Conservation (phyloP, 1,140 invertebrate species). For the Drosophila elegans region DNA sequence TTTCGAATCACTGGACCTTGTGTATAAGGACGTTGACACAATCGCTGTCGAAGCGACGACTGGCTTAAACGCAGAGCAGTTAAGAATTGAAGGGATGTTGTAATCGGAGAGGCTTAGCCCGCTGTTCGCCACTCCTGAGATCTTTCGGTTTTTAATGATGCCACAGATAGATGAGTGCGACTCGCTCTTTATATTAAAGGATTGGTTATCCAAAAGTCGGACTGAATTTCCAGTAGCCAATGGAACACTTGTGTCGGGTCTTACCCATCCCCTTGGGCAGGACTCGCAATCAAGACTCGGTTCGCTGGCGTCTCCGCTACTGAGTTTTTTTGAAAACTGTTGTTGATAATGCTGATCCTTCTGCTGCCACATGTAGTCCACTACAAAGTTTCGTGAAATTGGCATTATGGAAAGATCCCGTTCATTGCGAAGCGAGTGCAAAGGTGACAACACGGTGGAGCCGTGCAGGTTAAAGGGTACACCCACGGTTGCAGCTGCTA, state of each 20-base stretch:
- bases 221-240: slow-evolving; percentile 11
- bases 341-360: slow-evolving; percentile 84
- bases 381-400: slow-evolving; percentile 87
- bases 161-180: slow-evolving; percentile 12
- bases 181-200: slow-evolving; percentile 50
- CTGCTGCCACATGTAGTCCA: slow-evolving; percentile 89
- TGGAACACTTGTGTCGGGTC: slow-evolving; percentile 58
- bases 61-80: slow-evolving; percentile 88
- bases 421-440: slow-evolving; percentile 61
- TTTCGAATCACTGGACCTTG: slow-evolving; percentile 57
- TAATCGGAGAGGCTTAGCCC: slow-evolving; percentile 38
- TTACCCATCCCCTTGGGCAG: slow-evolving; percentile 87
- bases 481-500: slow-evolving; percentile 81
- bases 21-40: slow-evolving; percentile 62
- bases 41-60: slow-evolving; percentile 84
- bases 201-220: slow-evolving; percentile 7
- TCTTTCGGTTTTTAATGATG: slow-evolving; percentile 21
- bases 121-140: slow-evolving; percentile 9
- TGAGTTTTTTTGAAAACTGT: slow-evolving; percentile 51
- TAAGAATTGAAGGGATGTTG: slow-evolving; percentile 65
- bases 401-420: slow-evolving; percentile 84
- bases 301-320: background rate
- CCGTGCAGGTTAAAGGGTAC: slow-evolving; percentile 86
- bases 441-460: slow-evolving; percentile 85
- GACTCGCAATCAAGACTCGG: slow-evolving; percentile 86